Percentiles rank a stretch among this genome's conserved stretches.
Evolutionary conservation across 2,113 vertebrate species (phyloP).

Genomic region (Triplophysa siluroides): DNA sequence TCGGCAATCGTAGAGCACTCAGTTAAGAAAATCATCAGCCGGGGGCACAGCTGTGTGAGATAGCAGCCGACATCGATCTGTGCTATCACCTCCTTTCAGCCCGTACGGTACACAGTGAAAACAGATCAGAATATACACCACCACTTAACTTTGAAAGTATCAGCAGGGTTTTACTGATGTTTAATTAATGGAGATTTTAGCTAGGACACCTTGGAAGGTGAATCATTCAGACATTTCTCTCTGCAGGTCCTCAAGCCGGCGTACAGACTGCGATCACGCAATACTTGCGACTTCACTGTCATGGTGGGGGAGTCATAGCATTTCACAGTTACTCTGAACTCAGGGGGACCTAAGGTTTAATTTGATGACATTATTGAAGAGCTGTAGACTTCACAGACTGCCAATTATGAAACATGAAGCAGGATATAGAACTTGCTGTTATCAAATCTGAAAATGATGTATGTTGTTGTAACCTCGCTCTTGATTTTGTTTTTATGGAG

Average conservation of each 20-base stretch:
- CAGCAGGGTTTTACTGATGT: slow-evolving; percentile 6
- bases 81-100: slow-evolving; percentile 24
- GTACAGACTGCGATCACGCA: background rate
- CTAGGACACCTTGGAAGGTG: background rate
- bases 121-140: background rate
- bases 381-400: background rate
- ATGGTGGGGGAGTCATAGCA: no score
- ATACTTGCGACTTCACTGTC: background rate
- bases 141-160: slow-evolving; percentile 1
- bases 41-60: slow-evolving; percentile 5
- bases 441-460: background rate
- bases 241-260: background rate
- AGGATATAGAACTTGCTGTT: background rate
- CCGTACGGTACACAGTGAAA: background rate
- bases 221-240: background rate
- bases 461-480: background rate
- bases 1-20: slow-evolving; percentile 7
- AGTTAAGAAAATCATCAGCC: slow-evolving; percentile 36
- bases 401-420: background rate
- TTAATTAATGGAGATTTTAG: slow-evolving; percentile 1
- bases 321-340: background rate
- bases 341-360: background rate
- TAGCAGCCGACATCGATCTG: slow-evolving; percentile 34
- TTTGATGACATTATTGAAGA: background rate
- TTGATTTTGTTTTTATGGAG: background rate